These are phyloP conservation scores for Crenichthys baileyi DNA, from an alignment of 2,797 vertebrate species.

Conservation along the genomic window DNA sequence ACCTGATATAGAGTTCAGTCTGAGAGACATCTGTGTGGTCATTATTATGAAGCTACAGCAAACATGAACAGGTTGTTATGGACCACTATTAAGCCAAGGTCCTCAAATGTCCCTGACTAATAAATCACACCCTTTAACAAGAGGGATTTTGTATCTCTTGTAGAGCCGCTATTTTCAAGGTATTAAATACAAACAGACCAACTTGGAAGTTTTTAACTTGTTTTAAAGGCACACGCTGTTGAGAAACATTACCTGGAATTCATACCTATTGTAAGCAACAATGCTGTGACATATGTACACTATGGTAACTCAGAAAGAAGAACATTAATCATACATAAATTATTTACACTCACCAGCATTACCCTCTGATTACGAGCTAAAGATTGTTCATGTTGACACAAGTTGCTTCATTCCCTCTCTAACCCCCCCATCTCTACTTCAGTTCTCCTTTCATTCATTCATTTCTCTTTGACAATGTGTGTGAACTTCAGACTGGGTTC, in stretches of 20 bases:
- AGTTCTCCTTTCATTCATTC: slow-evolving; percentile 37
- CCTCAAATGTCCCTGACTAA: not conserved
- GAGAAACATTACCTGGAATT: not conserved
- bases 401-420: slow-evolving; percentile 30
- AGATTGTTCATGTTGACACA: slow-evolving; percentile 24
- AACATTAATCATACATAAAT: not conserved
- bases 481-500: slow-evolving; percentile 67
- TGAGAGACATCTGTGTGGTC: not conserved
- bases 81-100: not conserved
- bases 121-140: not conserved
- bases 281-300: not conserved
- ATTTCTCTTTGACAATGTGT: slow-evolving; percentile 67
- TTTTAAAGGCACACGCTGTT: not conserved
- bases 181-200: not conserved
- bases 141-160: not conserved
- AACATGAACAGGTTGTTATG: not conserved
- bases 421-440: slow-evolving; percentile 40
- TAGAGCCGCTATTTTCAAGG: not conserved
- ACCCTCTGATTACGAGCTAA: not conserved
- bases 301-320: not conserved
- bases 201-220: not conserved
- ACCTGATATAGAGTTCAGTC: not conserved
- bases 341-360: not conserved
- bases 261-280: not conserved
- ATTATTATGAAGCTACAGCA: not conserved